Conservation (phyloP, 2,113 vertebrate genomes). For the cattle (Bos taurus) region ARS-UCD2.0 NC_037338.1:85123001-85123500, state of each 20-base stretch:
- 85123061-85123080: not conserved
- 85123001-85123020: not conserved
- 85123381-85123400: not conserved
- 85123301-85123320: not conserved
- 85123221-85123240: not conserved
- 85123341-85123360: not conserved
- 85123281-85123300: not conserved
- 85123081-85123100: accelerated
- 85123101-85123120: accelerated
- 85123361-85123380: not conserved
- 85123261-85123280: not conserved
- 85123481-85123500: not conserved
- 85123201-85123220: not conserved
- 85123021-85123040: not conserved
- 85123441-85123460: not conserved
- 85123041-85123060: not conserved
- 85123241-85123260: not conserved
- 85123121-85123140: not conserved
- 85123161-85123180: not conserved
- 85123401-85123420: not conserved
- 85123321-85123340: not conserved
- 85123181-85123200: not conserved
- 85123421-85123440: not conserved
- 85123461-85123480: not conserved
- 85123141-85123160: too few species aligned